Base-by-base conservation (phyloP, 2,113 vertebrate species). In the Aspidoscelis tigris region DNA sequence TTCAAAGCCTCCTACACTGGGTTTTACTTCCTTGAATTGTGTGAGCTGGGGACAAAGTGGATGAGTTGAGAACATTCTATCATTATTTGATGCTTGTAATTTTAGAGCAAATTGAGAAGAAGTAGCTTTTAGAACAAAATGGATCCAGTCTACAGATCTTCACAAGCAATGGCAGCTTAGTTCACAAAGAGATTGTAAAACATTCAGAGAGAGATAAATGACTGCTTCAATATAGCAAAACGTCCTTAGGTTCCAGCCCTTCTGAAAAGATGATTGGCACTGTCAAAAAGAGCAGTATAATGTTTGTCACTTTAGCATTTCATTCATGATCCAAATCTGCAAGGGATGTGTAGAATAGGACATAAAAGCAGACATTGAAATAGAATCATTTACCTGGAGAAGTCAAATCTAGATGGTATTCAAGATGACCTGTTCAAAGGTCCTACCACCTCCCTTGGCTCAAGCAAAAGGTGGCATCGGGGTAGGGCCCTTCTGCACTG, bases 1-100 rank as follows among this genome's bases (percentile, higher is more conserved):
- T 86, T 89, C 33, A 87, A 84, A 47, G 70, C 22, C 33, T 85
- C 89, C 33, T 82, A 78, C 7, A 78, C 41, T 73, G 3, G 2
- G 41, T 72, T 89, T 81, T 58, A 73, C 20, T 77, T 43, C 44
- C 2, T 4, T 43, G 84, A 90, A 71, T 86, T 85, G 26, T 64
- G 80, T 90, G 70, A 20, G 39, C 20, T 86, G 20, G n/a, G 71
- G 85, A 81, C 7, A 24, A 76, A 89, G 26, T 55, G 18, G 39
- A 81, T 84, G 41, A n/a, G 20, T 81, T 84, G 47, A 91, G 65
- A 84, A 44, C 53, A 47, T 71, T 65, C 18, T 71, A 39, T 76
- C 73, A 14, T 78, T 83, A 44, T 44, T 74, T 58, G n/a, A 16
- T 44, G 47, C 71, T 75, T 64, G 58, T 43, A n/a, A 79, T 73